Conservation (phyloP, 1,140 invertebrate species). For the Caenorhabditis brenneri region DNA sequence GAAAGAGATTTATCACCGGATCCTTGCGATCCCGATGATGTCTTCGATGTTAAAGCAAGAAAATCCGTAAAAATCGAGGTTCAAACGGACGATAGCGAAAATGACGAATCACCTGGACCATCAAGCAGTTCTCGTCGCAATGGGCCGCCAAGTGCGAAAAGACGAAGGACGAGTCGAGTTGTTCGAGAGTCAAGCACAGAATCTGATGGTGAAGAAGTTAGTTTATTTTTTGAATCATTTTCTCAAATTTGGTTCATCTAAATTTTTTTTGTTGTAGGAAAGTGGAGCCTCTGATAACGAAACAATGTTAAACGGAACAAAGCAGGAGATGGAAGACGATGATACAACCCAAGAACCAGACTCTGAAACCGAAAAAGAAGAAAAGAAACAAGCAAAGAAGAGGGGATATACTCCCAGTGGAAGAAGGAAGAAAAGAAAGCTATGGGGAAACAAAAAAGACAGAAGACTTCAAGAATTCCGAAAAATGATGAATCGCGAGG, state of each 20-base stretch:
- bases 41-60: neutral
- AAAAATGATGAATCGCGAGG: slow-evolving; percentile 4
- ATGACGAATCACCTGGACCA: neutral
- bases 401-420: neutral
- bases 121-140: neutral
- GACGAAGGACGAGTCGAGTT: neutral
- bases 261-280: neutral
- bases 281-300: neutral
- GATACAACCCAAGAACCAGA: neutral
- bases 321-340: slow-evolving; percentile 3
- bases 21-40: neutral
- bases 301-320: neutral
- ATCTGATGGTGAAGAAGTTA: neutral
- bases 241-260: neutral
- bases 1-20: neutral
- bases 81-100: neutral
- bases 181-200: neutral
- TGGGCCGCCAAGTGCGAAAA: neutral
- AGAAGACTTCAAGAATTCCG: slow-evolving; percentile 3
- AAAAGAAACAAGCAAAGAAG: neutral
- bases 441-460: neutral
- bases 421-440: neutral
- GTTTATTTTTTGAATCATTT: neutral
- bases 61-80: neutral
- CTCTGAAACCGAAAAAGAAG: neutral